Base-by-base conservation (phyloP, 2,888 invertebrate genomes). In the Cheiracanthium punctorium region DNA sequence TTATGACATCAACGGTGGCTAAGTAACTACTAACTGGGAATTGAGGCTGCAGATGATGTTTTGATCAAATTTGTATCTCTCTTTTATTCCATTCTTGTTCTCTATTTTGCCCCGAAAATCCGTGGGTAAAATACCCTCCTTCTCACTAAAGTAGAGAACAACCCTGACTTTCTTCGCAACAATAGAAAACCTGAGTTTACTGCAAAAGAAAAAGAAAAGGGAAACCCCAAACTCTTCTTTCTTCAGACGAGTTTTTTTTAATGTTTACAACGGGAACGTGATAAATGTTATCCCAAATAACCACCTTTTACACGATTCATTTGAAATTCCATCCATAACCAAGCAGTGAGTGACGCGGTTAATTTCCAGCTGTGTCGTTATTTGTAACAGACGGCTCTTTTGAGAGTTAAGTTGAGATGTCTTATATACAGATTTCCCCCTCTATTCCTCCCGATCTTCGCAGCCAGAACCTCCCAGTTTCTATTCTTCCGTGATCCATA, bases 271-370 rank as follows among this genome's bases (percentile, higher is more conserved):
- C 58, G 1, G 20, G 24, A 58, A 58, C 24, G 58, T 58, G 58
- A 58, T 58, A 7, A 58, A 58, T 58, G 58, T 58, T 24, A n/a
- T 24, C 58, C 58, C 58, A 58, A 58, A 58, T 58, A 58, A 58
- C 24, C 58, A 58, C 58, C 24, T 24, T 58, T 58, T 58, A 58
- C 58, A 58, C 58, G 24, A 58, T 58, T 17, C 24, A 24, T 24
- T 58, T 58, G 20, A 24, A 58, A 58, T 58, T 58, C 58, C 14
- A 17, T 10, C 48, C 48, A n/a, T 48, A 48, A 10, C 10, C 48
- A 48, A 48, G 24, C 24, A 24, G 58, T 24, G 58, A 24, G 58
- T 24, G 24, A 58, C 58, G 58, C 12, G 20, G 24, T 58, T 58
- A 58, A 58, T 58, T 58, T 58, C 58, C 58, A 58, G 58, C 17